Conservation (phyloP, 2,113 vertebrate genomes). For the Catharus fuscescens region DNA sequence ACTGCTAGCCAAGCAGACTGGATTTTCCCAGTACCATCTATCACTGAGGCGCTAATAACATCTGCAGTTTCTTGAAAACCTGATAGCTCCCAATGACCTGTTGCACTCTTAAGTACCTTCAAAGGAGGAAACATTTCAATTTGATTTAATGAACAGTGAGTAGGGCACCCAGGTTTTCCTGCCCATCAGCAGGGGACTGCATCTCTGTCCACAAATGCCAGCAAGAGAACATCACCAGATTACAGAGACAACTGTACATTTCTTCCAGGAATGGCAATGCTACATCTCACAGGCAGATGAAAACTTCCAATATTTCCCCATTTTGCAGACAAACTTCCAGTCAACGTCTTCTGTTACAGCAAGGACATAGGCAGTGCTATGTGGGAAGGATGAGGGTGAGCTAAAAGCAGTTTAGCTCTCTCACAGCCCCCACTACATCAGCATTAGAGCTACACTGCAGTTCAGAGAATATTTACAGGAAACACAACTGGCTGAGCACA, state of each 20-base stretch:
- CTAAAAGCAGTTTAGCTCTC: background rate
- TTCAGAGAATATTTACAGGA: background rate
- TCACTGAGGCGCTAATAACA: background rate
- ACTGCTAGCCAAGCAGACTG: background rate
- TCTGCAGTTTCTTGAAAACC: background rate
- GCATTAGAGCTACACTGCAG: background rate
- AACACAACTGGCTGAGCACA: background rate
- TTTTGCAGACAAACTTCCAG: background rate
- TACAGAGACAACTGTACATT: background rate
- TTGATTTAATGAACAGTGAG: background rate
- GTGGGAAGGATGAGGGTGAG: conserved; percentile 1
- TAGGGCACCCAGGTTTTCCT: background rate
- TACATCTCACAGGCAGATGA: background rate
- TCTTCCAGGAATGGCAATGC: background rate
- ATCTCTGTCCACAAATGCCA: background rate
- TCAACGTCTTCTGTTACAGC: background rate
- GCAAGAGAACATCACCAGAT: background rate
- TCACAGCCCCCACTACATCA: background rate
- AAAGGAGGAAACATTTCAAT: background rate
- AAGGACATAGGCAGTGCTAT: background rate
- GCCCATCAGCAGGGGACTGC: background rate
- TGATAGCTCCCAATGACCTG: background rate
- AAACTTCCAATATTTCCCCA: background rate
- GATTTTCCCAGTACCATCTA: background rate
- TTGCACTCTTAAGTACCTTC: background rate